A percentile compares a stretch with the other conserved stretches of the same genome.
phyloP scores from a whole-genome alignment of 1,140 invertebrate species.

The Aphidius ervi region DNA sequence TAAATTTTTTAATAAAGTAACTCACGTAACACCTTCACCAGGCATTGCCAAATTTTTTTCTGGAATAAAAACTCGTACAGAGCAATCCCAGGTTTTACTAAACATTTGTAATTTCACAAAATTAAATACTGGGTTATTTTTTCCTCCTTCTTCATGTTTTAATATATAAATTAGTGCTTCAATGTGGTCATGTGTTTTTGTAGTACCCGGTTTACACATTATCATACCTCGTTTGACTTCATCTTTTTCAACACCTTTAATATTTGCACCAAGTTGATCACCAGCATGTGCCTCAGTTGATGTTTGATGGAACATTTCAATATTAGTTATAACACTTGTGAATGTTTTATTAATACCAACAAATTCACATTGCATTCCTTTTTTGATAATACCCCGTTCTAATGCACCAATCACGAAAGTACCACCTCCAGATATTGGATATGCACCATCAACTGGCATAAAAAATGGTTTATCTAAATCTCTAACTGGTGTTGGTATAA shows the following conservation, averaged over 20 bases:
- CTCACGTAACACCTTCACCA: too few relatives aligned
- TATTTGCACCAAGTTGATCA: constrained; percentile 89
- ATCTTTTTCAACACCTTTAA: constrained; percentile 87
- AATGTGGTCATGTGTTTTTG: constrained; percentile 71
- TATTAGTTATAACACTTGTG: constrained; percentile 84
- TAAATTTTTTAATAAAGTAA: too few relatives aligned
- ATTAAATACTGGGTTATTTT: constrained; percentile 76
- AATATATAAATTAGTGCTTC: constrained; percentile 78
- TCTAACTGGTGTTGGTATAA: constrained; percentile 86
- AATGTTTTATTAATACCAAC: constrained; percentile 84
- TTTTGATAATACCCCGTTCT: constrained; percentile 88
- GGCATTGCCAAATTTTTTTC: too few relatives aligned
- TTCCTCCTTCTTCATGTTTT: constrained; percentile 80
- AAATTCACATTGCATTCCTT: constrained; percentile 90
- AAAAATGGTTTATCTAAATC: constrained; percentile 94
- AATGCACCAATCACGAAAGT: constrained; percentile 94
- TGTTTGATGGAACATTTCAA: constrained; percentile 98
- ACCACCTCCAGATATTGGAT: constrained; percentile 90
- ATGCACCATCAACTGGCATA: constrained; percentile 88
- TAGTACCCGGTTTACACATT: constrained; percentile 79
- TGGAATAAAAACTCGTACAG: too few relatives aligned
- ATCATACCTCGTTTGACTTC: constrained; percentile 92
- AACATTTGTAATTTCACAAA: too few relatives aligned
- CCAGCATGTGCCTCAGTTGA: constrained; percentile 94
- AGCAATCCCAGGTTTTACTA: too few relatives aligned